Conservation (phyloP, 2,888 invertebrate genomes). For the Pyrrhia umbra region DNA sequence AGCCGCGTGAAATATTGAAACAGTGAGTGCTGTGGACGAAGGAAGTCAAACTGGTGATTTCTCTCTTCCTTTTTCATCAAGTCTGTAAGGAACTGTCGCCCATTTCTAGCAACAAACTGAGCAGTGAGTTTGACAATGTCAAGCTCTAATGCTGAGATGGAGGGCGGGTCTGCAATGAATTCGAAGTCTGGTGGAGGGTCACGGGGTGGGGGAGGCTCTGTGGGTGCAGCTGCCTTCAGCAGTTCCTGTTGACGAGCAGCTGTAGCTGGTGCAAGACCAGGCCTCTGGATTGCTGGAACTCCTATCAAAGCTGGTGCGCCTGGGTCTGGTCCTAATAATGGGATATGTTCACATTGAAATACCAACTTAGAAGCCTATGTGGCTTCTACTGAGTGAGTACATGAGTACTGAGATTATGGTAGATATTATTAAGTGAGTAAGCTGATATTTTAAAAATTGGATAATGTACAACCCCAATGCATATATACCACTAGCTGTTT, state of each 20-base stretch:
- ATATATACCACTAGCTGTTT: no score
- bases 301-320: constrained; percentile 62
- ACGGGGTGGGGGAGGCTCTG: constrained; percentile 96
- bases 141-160: constrained; percentile 99
- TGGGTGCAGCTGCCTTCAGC: constrained; percentile 95
- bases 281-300: constrained; percentile 70
- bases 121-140: constrained; percentile 99
- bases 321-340: constrained; percentile 69
- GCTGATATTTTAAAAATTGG: no score
- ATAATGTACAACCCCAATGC: no score
- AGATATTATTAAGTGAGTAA: no score
- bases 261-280: constrained; percentile 93
- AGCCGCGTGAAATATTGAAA: constrained; percentile 99
- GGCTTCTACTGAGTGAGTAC: no score
- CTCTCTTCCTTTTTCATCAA: constrained; percentile 99
- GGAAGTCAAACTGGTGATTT: constrained; percentile 99
- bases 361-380: background rate
- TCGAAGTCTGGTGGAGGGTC: constrained; percentile 98
- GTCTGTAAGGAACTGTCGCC: constrained; percentile 98
- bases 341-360: background rate
- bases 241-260: constrained; percentile 97
- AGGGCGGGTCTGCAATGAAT: constrained; percentile 99
- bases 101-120: constrained; percentile 99
- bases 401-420: no score
- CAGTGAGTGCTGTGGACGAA: constrained; percentile 99